Base-by-base conservation (phyloP, 2,113 vertebrate genomes). In the Bettongia penicillata region DNA sequence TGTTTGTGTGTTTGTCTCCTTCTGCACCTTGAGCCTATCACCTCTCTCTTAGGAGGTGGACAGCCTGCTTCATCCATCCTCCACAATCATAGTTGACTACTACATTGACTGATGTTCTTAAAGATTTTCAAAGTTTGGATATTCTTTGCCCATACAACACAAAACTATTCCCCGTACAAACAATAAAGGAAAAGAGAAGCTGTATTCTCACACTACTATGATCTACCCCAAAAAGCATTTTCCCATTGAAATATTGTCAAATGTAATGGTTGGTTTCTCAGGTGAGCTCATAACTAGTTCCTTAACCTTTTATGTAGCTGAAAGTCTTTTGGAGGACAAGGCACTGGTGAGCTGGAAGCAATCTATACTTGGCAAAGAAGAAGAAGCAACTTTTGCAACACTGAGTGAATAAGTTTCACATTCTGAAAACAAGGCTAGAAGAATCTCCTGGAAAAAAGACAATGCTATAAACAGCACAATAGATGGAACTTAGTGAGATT, bases 121-220 rank as follows among this genome's bases (percentile, higher is more conserved):
- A 43, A 43, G n/a, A 84, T 5, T 43, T 84, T 84, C n/a, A 84
- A 43, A 84, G 19, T 43, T 43, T 43, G 68, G 16, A 43, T 43
- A 84, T 43, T 84, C n/a, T 84, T 84, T 77, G 1, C 12, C 61
- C 4, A 77, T 77, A 37, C 12, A 19, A 19, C 37, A 37, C 31
- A 43, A 77, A 43, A 43, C 43, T 84, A 43, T 84, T 84, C n/a
- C n/a, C 43, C 68, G 23, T 84, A 43, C 68, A 84, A 84, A 43
- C 68, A 84, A 84, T 43, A 43, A 90, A 37, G 26, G 89, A 9
- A 0, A 10, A 53, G 31, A 26, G 48, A 31, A 84, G 19, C n/a
- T 5, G 0, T 31, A n/a, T n/a, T 93, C 68, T 89, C 3, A 2
- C 0, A 48, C 57, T 23, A 28, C 68, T 43, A 2, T 0, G 0